phyloP scores from a whole-genome alignment of 1,140 invertebrate species.

The Philopotamus ludificatus region DNA sequence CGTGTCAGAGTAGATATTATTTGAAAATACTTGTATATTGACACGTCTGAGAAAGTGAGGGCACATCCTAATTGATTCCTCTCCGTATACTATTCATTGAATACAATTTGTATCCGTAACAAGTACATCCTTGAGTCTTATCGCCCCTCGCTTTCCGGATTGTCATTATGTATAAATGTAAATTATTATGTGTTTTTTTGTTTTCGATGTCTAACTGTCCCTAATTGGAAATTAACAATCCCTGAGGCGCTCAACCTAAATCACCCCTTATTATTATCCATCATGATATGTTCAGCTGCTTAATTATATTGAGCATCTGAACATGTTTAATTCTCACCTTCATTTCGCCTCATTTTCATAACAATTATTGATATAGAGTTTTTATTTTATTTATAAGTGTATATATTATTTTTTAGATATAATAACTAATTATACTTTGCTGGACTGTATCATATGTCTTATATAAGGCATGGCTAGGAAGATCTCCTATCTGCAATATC shows the following conservation, averaged over 20 bases:
- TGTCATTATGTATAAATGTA: conserved; percentile 10
- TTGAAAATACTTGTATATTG: not conserved
- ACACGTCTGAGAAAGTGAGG: not conserved
- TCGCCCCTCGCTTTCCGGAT: conserved; percentile 6
- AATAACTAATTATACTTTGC: too few species aligned
- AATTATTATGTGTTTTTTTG: conserved; percentile 26
- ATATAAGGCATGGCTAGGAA: too few species aligned
- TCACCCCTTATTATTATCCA: conserved; percentile 34
- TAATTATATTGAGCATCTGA: conserved; percentile 17
- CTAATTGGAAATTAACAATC: conserved; percentile 25
- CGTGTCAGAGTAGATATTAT: not conserved
- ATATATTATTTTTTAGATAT: not conserved
- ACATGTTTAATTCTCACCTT: conserved; percentile 28
- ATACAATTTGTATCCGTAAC: too few species aligned
- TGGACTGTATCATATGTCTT: too few species aligned
- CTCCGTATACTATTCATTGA: too few species aligned
- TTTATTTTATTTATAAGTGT: not conserved
- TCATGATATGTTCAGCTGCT: conserved; percentile 16
- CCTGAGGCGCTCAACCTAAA: conserved; percentile 41
- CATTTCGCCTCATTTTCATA: conserved; percentile 39
- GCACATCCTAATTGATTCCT: too few species aligned
- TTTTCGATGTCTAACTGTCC: conserved; percentile 28
- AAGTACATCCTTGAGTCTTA: too few species aligned
- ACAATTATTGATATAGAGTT: not conserved
- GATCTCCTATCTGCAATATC: too few species aligned